Evolutionary conservation across 2,888 invertebrate genomes (phyloP).

Genomic region (Laothoe populi): DNA sequence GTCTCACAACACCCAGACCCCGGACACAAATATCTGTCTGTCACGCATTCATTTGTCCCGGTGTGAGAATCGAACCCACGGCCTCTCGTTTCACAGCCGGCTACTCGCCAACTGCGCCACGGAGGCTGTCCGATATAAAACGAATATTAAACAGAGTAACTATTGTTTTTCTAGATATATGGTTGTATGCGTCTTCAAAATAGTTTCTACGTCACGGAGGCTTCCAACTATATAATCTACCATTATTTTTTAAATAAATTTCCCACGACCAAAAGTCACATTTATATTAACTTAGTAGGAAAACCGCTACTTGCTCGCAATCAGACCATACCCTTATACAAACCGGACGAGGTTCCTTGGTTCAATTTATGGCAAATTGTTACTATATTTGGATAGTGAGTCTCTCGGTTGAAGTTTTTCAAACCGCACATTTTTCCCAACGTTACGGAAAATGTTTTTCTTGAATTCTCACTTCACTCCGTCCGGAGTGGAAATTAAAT

Average conservation of each 20-base stretch:
- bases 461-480: constrained; percentile 36
- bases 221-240: no score
- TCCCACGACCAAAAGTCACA: not conserved
- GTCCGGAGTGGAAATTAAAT: constrained; percentile 29
- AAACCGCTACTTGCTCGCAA: not conserved
- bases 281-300: not conserved
- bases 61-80: no score
- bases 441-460: constrained; percentile 27
- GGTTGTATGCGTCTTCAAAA: no score
- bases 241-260: not conserved
- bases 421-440: constrained; percentile 34
- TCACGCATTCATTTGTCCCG: no score
- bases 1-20: no score
- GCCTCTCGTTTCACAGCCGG: no score
- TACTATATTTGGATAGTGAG: constrained; percentile 40
- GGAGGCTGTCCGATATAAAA: no score
- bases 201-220: no score
- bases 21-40: no score
- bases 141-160: not conserved
- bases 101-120: no score
- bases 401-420: constrained; percentile 27
- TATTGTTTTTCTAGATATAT: not conserved
- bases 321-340: not conserved
- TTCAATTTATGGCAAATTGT: constrained; percentile 46
- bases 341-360: constrained; percentile 31